Evolutionary conservation across 2,888 invertebrate species (phyloP).

Genomic region (Entomobrya proxima): DNA sequence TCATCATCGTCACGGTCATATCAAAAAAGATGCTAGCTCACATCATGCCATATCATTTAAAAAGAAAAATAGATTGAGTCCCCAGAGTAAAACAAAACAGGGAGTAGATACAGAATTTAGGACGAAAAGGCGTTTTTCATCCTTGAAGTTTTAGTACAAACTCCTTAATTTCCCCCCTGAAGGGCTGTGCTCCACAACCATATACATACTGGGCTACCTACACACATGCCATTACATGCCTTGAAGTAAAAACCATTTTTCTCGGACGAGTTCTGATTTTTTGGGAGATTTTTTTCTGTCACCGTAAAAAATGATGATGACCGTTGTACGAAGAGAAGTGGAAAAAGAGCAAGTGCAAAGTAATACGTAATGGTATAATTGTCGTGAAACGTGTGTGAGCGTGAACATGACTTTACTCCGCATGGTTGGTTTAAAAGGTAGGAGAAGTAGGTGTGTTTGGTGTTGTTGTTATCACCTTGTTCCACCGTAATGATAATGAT

Average conservation of each 20-base stretch:
- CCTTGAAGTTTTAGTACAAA: neutral
- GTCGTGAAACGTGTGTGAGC: neutral
- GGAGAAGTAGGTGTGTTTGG: neutral
- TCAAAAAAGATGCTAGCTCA: no score
- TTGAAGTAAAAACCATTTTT: no score
- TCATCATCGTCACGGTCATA: neutral
- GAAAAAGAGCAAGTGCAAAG: neutral
- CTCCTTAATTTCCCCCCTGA: neutral
- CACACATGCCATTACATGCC: no score
- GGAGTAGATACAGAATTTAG: neutral
- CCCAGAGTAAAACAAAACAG: slow-evolving; percentile 35
- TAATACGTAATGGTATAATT: slow-evolving; percentile 33
- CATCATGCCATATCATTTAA: neutral
- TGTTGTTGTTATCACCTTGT: slow-evolving; percentile 34
- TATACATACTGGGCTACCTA: neutral
- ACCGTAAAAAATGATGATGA: slow-evolving; percentile 4
- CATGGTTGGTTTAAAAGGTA: neutral
- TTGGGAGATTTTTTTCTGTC: neutral
- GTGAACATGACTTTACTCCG: neutral
- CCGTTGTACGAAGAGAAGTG: neutral
- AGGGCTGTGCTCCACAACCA: neutral
- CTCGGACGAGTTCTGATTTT: neutral
- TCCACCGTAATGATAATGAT: slow-evolving; percentile 37
- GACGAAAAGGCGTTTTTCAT: neutral
- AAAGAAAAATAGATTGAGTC: slow-evolving; percentile 34